Conservation (phyloP, 2,888 invertebrate genomes). For the Lobophora halterata region DNA sequence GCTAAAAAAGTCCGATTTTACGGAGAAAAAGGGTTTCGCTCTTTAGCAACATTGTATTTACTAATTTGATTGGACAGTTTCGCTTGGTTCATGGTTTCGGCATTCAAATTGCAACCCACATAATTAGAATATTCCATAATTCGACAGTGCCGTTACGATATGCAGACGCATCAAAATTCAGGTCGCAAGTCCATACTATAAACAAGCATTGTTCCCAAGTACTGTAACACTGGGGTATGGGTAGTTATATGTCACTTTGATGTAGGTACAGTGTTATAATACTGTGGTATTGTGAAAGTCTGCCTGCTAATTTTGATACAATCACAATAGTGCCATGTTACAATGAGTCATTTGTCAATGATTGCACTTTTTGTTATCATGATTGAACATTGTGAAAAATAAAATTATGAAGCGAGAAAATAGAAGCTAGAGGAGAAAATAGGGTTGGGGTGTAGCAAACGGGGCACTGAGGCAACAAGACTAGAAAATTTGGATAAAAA, state of each 20-base stretch:
- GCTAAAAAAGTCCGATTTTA: no score
- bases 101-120: slow-evolving; percentile 10
- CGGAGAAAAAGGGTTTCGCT: no score
- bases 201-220: slow-evolving; percentile 66
- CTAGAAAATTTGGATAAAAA: no score
- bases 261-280: slow-evolving; percentile 13
- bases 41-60: no score
- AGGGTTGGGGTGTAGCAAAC: no score
- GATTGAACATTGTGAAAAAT: slow-evolving; percentile 15
- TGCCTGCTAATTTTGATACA: slow-evolving; percentile 27
- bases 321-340: slow-evolving; percentile 26
- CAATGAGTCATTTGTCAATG: slow-evolving; percentile 15
- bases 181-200: slow-evolving; percentile 44
- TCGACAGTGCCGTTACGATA: slow-evolving; percentile 38
- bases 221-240: no score
- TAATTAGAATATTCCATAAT: slow-evolving; percentile 23
- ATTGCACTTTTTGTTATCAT: slow-evolving; percentile 9
- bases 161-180: slow-evolving; percentile 51
- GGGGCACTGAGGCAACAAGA: no score
- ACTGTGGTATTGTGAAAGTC: slow-evolving; percentile 43
- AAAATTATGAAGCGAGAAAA: slow-evolving; percentile 1
- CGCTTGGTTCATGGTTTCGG: no score
- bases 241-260: no score
- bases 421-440: no score
- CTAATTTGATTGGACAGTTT: no score